Evolutionary conservation across 2,113 vertebrate species (phyloP).

Genomic region (Macquaria australasica): DNA sequence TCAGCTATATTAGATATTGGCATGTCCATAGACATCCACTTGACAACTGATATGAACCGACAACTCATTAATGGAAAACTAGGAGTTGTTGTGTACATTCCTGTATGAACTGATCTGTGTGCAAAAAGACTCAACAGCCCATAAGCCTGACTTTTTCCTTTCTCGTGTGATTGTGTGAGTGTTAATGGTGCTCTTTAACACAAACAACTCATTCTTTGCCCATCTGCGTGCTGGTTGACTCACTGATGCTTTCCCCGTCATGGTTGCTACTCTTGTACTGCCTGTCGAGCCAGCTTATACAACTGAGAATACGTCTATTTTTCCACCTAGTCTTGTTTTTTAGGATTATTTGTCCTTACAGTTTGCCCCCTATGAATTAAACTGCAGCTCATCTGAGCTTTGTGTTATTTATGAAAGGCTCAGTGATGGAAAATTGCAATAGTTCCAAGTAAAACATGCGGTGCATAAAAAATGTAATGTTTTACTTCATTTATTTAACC

Average conservation of each 20-base stretch:
- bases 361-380: background rate
- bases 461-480: background rate
- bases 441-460: background rate
- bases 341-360: background rate
- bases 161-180: conserved; percentile 27
- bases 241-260: conserved; percentile 27
- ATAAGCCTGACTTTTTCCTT: conserved; percentile 14
- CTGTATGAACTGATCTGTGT: background rate
- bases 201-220: conserved; percentile 57
- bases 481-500: background rate
- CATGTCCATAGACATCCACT: background rate
- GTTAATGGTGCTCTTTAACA: conserved; percentile 29
- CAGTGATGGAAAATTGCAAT: background rate
- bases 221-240: conserved; percentile 47
- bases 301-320: background rate
- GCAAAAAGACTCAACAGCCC: background rate
- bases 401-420: background rate
- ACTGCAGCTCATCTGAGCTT: background rate
- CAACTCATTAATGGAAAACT: background rate
- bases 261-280: conserved; percentile 15
- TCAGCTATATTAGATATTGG: background rate
- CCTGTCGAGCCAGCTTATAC: background rate
- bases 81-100: background rate
- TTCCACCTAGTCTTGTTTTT: background rate
- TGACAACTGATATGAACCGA: background rate